Base-by-base conservation (phyloP, 2,113 vertebrate species). In the Dryoscopus gambensis region DNA sequence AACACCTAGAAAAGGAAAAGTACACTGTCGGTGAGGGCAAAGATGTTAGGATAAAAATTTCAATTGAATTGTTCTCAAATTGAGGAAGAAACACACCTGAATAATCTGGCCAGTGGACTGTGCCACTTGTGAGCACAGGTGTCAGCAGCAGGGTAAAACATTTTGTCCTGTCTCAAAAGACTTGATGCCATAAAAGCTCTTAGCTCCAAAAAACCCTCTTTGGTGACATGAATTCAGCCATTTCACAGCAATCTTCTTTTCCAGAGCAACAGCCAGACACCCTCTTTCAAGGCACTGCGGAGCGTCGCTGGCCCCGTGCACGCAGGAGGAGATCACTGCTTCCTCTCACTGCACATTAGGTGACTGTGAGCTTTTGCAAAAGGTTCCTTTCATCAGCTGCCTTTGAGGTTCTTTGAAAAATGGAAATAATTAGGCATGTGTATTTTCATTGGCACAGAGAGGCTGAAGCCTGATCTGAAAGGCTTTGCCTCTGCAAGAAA, bases 381-480 rank as follows among this genome's bases (percentile, higher is more conserved):
- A 96, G 95, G 86, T 89, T 95, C 96, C 97, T 97, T 97, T 97
- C 96, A 97, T 97, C 97, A 97, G 96, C 94, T 93, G 90, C 92
- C 96, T 97, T 97, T 97, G 97, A 97, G 96, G 94, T 93, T 93
- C 96, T 97, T 97, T 96, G 95, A 97, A 96, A 97, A 97, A 97
- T 97, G 93, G 94, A 97, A 97, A 97, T 97, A 97, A 97, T 97
- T 97, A 97, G 97, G 96, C 96, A 95, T 83, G 94, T 96, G 94
- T 96, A 96, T 97, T 97, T 97, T 96, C 96, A 97, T 94, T 92
- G 94, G 96, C 96, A 95, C 90, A 89, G 94, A 80, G 93, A 96
- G 67, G 86, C 95, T 94, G 96, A 94, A 88, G 94, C 92, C 96
- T 97, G 97, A 97, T 96, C 96, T 96, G 95, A 97, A 97, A 97